Percentiles rank a stretch among this genome's conserved stretches.
Evolutionary conservation across 1,140 invertebrate genomes (phyloP).

Genomic region (Subanguina moxae): DNA sequence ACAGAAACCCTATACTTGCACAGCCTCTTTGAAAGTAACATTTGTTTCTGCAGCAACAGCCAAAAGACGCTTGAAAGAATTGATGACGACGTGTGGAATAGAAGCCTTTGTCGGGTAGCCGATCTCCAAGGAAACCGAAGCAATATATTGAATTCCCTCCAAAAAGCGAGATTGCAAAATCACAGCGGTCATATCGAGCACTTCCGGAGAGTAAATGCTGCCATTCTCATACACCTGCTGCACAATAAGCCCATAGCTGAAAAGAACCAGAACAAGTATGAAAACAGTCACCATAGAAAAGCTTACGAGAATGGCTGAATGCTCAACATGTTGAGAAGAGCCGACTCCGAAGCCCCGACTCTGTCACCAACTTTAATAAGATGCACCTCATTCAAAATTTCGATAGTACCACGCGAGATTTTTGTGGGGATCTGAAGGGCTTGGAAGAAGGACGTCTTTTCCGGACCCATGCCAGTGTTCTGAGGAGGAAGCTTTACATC

Average conservation of each 20-base stretch:
- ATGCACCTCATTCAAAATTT: conserved; percentile 98
- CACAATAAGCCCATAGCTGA: conserved; percentile 81
- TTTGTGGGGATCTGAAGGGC: conserved; percentile 98
- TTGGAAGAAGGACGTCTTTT: conserved; percentile 99
- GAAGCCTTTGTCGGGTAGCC: conserved; percentile 93
- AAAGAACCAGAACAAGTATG: background rate
- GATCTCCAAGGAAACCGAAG: conserved; percentile 83
- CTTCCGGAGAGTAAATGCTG: conserved; percentile 89
- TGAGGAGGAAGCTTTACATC: conserved; percentile 95
- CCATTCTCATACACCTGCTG: conserved; percentile 87
- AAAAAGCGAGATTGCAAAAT: conserved; percentile 82
- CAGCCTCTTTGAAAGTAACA: conserved; percentile 85
- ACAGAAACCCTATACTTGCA: too few species aligned
- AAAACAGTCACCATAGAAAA: conserved; percentile 71
- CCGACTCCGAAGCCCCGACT: conserved; percentile 95
- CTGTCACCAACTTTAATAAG: conserved; percentile 88
- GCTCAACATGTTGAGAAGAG: conserved; percentile 98
- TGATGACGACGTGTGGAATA: conserved; percentile 89
- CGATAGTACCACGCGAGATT: conserved; percentile 99
- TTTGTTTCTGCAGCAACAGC: conserved; percentile 92
- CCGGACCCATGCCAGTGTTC: conserved; percentile 94
- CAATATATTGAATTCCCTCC: conserved; percentile 82
- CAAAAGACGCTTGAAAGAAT: conserved; percentile 95
- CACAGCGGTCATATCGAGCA: conserved; percentile 95
- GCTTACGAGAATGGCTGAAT: conserved; percentile 97